Percentiles rank a stretch among this genome's conserved stretches.
Conservation (phyloP, 2,888 invertebrate genomes). For the Mantis religiosa region DNA sequence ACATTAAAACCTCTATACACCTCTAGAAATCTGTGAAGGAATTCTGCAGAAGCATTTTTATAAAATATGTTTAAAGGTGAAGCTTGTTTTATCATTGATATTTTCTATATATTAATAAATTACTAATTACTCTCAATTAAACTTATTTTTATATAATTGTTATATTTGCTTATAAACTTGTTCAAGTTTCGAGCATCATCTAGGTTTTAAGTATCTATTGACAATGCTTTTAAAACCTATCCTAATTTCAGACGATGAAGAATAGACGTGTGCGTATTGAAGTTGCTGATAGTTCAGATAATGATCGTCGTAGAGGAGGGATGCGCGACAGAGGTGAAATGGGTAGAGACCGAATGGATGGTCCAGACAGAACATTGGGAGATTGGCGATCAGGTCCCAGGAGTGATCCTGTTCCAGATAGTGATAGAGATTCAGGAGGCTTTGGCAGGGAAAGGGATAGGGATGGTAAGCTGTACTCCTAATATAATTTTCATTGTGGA, state of each 20-base stretch:
- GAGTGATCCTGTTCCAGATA: conserved; percentile 49
- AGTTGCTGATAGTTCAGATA: conserved; percentile 69
- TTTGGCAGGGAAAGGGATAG: conserved; percentile 37
- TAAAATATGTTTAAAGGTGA: too few species aligned
- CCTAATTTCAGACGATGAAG: conserved; percentile 58
- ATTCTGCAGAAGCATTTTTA: too few species aligned
- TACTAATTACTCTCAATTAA: too few species aligned
- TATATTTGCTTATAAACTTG: too few species aligned
- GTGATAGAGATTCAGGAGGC: conserved; percentile 40
- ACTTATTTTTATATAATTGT: too few species aligned
- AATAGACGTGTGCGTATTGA: conserved; percentile 76
- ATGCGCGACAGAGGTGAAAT: conserved; percentile 48
- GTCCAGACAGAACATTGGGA: conserved; percentile 64
- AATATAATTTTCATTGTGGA: background rate
- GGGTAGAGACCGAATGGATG: conserved; percentile 49
- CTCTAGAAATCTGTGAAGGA: too few species aligned
- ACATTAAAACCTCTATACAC: too few species aligned
- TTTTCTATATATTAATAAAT: too few species aligned
- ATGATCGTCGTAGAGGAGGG: conserved; percentile 60
- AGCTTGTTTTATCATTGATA: too few species aligned
- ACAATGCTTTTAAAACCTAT: background rate
- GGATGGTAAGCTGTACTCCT: conserved; percentile 9
- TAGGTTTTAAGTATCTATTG: too few species aligned
- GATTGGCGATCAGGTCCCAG: conserved; percentile 73
- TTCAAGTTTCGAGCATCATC: too few species aligned